phyloP scores from a whole-genome alignment of 2,888 invertebrate genomes.

The Xestia xanthographa region DNA sequence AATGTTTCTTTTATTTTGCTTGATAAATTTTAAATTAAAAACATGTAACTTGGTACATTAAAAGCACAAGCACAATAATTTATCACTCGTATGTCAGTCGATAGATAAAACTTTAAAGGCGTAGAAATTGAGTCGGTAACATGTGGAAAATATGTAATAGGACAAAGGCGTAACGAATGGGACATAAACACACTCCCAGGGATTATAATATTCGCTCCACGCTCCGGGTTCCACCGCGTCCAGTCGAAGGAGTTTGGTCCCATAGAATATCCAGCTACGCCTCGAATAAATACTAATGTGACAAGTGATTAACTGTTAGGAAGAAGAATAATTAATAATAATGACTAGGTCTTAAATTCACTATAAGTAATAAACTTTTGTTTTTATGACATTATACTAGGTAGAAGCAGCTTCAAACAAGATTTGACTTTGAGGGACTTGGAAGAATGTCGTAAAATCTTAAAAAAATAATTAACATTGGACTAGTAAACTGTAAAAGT shows the following conservation, averaged over 20 bases:
- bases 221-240: conserved; percentile 77
- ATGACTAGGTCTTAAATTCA: conserved; percentile 71
- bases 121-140: conserved; percentile 78
- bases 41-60: conserved; percentile 87
- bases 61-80: conserved; percentile 89
- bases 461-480: conserved; percentile 64
- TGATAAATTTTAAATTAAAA: conserved; percentile 84
- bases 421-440: conserved; percentile 37
- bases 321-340: conserved; percentile 68
- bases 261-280: conserved; percentile 86
- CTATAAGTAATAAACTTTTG: conserved; percentile 54
- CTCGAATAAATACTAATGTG: conserved; percentile 74
- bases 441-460: conserved; percentile 55
- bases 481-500: conserved; percentile 74
- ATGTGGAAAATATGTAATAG: conserved; percentile 68
- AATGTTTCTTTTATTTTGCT: conserved; percentile 85
- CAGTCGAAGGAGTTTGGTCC: conserved; percentile 84
- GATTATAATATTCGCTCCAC: conserved; percentile 72
- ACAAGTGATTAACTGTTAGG: conserved; percentile 71
- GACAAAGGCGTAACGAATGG: conserved; percentile 88
- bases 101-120: conserved; percentile 85
- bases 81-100: conserved; percentile 89
- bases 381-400: conserved; percentile 31
- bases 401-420: conserved; percentile 43
- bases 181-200: conserved; percentile 81